Conservation (phyloP, 2,888 invertebrate genomes). For the Deroplatys truncata region DNA sequence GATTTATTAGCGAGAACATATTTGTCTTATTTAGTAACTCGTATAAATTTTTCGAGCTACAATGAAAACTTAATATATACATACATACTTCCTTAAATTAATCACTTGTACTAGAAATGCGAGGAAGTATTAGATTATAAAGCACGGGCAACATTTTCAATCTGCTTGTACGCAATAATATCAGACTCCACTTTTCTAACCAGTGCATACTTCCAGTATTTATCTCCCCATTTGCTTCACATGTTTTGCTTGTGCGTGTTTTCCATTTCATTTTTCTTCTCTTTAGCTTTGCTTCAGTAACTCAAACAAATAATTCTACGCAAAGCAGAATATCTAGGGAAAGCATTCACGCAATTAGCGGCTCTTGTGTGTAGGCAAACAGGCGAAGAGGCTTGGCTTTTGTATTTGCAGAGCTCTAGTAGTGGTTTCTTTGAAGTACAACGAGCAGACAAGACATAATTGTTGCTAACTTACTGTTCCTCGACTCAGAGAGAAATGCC, state of each 20-base stretch:
- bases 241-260: background rate
- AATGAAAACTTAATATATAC: too few species aligned
- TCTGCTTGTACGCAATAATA: too few species aligned
- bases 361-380: background rate
- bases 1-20: too few species aligned
- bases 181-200: background rate
- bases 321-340: background rate
- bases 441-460: background rate
- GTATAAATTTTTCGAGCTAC: too few species aligned
- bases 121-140: too few species aligned
- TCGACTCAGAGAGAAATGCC: background rate
- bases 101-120: too few species aligned
- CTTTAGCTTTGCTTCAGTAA: background rate
- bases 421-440: background rate
- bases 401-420: background rate
- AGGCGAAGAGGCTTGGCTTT: background rate
- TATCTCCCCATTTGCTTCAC: background rate
- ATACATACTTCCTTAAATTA: too few species aligned
- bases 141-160: too few species aligned
- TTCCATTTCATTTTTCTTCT: background rate
- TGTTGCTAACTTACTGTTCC: background rate
- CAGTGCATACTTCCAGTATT: background rate
- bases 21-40: too few species aligned
- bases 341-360: background rate
- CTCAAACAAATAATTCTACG: background rate